phyloP scores from a whole-genome alignment of 2,113 vertebrate species.

The Centrocercus urophasianus region DNA sequence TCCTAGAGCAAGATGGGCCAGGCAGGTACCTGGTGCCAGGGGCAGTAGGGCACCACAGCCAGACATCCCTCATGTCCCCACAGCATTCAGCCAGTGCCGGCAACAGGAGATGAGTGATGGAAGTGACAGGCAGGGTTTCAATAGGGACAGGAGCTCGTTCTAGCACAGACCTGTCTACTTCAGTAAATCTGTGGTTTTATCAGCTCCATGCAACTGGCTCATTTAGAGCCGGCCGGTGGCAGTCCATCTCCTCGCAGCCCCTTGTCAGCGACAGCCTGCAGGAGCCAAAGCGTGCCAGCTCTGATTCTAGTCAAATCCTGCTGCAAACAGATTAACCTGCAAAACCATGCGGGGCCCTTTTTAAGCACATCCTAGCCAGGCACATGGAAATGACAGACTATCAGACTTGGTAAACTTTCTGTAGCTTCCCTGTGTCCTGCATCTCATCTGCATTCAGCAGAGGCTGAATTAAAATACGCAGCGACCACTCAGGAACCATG shows the following conservation, averaged over 20 bases:
- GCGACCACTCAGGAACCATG: background rate
- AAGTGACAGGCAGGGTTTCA: conserved; percentile 70
- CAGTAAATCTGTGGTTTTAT: conserved; percentile 78
- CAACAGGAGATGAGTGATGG: conserved; percentile 56
- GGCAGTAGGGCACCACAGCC: background rate
- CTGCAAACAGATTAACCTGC: conserved; percentile 71
- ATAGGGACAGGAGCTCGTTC: conserved; percentile 63
- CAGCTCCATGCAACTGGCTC: conserved; percentile 74
- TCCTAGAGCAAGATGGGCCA: background rate
- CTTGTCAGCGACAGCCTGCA: conserved; percentile 75
- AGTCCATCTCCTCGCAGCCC: conserved; percentile 71
- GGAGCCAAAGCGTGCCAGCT: conserved; percentile 60
- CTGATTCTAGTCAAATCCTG: conserved; percentile 64
- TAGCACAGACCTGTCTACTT: conserved; percentile 67
- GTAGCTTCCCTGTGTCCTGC: background rate
- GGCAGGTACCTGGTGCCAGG: fast-evolving
- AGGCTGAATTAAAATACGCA: conserved; percentile 57
- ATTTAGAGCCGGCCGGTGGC: conserved; percentile 64
- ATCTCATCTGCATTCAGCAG: conserved; percentile 61
- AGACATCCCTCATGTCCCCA: background rate
- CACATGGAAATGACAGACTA: conserved; percentile 24
- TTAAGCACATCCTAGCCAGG: conserved; percentile 19
- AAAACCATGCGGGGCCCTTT: conserved; percentile 3
- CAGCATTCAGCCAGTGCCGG: conserved; percentile 32
- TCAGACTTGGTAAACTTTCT: conserved; percentile 61